A percentile compares a stretch with the other conserved stretches of the same genome.
phyloP scores from a whole-genome alignment of 2,888 invertebrate species.

The Neoscelio sp. region DNA sequence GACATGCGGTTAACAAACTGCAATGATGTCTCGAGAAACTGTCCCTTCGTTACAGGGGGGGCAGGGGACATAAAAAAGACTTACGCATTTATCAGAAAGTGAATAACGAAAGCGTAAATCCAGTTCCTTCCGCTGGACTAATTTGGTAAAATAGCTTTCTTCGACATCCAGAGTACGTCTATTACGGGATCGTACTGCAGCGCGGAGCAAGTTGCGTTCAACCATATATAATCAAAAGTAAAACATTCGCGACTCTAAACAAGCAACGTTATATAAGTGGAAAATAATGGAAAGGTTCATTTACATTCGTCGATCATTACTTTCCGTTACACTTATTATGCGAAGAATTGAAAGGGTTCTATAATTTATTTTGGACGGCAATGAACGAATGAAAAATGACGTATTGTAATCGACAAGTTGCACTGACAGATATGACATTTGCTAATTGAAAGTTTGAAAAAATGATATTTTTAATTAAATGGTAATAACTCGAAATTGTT shows the following conservation, averaged over 20 bases:
- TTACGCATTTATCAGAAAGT: constrained; percentile 53
- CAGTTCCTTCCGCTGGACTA: constrained; percentile 74
- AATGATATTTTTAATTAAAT: no score
- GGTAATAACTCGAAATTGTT: no score
- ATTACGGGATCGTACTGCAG: constrained; percentile 21
- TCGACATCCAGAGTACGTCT: constrained; percentile 24
- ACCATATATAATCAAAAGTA: constrained; percentile 32
- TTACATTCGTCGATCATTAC: constrained; percentile 31
- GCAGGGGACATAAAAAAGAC: constrained; percentile 27
- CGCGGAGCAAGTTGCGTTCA: neutral
- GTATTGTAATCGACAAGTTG: no score
- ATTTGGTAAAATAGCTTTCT: constrained; percentile 68
- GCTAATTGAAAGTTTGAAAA: no score
- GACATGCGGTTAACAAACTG: constrained; percentile 7
- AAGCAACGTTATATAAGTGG: constrained; percentile 37
- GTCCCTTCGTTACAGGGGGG: constrained; percentile 5
- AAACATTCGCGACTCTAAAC: constrained; percentile 24
- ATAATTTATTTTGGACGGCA: no score
- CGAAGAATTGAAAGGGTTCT: no score
- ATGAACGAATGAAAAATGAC: no score
- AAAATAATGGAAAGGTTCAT: constrained; percentile 37
- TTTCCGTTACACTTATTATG: no score
- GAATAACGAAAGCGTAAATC: constrained; percentile 66
- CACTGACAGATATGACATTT: no score
- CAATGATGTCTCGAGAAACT: constrained; percentile 38